These are phyloP conservation scores for Ancistrus triradiatus DNA, from an alignment of 2,113 vertebrate genomes.

Conservation along the genomic window DNA sequence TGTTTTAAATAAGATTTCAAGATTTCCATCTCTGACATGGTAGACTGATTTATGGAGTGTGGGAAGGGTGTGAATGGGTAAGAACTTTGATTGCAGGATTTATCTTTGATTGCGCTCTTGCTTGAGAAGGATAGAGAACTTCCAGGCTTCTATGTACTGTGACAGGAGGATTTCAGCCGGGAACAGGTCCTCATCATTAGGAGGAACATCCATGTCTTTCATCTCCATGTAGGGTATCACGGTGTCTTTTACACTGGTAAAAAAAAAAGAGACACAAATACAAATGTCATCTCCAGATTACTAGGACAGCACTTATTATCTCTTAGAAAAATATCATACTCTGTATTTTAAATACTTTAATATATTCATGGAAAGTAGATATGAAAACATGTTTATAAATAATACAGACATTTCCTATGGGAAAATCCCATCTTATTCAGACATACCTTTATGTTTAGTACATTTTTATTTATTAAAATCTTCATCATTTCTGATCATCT, in stretches of 20 bases:
- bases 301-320: too few species aligned
- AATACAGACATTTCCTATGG: too few species aligned
- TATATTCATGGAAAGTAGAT: too few species aligned
- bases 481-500: too few species aligned
- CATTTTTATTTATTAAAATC: too few species aligned
- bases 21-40: background rate
- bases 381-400: too few species aligned
- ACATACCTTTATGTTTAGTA: too few species aligned
- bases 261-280: slow-evolving; percentile 23
- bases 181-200: slow-evolving; percentile 70
- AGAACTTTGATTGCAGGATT: background rate
- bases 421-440: too few species aligned
- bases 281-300: too few species aligned
- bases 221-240: slow-evolving; percentile 72
- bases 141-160: slow-evolving; percentile 76
- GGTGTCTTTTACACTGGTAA: slow-evolving; percentile 76
- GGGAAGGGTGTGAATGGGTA: background rate
- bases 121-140: slow-evolving; percentile 68
- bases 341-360: too few species aligned
- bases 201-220: slow-evolving; percentile 66
- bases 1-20: slow-evolving; percentile 1
- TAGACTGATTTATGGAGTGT: background rate
- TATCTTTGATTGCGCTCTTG: slow-evolving; percentile 58
- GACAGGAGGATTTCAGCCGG: slow-evolving; percentile 72
- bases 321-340: too few species aligned